Conservation (phyloP, 2,888 invertebrate species). For the Neoascia interrupta region DNA sequence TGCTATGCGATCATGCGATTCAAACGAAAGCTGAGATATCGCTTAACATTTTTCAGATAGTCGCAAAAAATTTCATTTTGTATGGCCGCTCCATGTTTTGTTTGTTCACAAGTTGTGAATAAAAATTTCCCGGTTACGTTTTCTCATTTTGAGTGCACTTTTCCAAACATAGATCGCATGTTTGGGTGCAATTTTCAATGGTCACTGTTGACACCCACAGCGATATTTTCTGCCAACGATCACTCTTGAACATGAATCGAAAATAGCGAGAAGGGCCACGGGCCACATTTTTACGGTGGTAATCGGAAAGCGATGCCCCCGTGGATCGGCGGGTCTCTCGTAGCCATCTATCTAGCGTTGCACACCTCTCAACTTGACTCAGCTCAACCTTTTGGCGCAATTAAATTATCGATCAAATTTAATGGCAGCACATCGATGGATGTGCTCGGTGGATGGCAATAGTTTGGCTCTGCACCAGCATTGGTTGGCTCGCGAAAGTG, state of each 20-base stretch:
- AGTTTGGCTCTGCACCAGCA: constrained; percentile 7
- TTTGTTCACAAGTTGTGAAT: not conserved
- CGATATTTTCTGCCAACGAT: constrained; percentile 21
- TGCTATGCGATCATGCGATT: too few species aligned
- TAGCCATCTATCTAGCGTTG: constrained; percentile 24
- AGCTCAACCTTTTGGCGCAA: constrained; percentile 60
- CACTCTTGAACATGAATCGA: not conserved
- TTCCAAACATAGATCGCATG: constrained; percentile 43
- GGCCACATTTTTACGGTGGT: constrained; percentile 55
- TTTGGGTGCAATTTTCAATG: constrained; percentile 38
- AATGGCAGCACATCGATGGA: constrained; percentile 54
- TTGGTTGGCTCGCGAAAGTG: constrained; percentile 3
- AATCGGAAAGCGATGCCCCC: constrained; percentile 50
- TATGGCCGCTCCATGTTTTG: too few species aligned
- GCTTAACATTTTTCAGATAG: too few species aligned
- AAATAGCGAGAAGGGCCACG: constrained; percentile 35
- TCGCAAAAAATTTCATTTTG: too few species aligned
- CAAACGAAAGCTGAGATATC: too few species aligned
- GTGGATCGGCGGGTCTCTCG: constrained; percentile 27
- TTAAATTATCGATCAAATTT: constrained; percentile 70
- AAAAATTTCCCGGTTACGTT: constrained; percentile 12
- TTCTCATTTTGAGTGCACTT: not conserved
- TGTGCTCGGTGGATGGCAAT: constrained; percentile 34
- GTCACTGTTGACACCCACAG: constrained; percentile 54
- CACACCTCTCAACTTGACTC: too few species aligned